Conservation (phyloP, 2,888 invertebrate genomes). For the Amiota minor region DNA sequence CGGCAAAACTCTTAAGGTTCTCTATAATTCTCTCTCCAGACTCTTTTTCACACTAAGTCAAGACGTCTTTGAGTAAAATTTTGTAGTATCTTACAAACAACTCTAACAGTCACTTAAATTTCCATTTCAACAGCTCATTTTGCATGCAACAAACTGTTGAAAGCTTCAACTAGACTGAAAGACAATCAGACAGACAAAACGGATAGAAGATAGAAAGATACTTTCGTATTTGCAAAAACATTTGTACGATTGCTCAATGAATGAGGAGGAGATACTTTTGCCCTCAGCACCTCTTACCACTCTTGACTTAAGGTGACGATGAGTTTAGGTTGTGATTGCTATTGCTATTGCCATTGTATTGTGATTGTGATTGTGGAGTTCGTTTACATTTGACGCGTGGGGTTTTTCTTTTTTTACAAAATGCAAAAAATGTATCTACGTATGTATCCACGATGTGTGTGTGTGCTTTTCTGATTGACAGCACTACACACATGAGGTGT, state of each 20-base stretch:
- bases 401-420: neutral
- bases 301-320: constrained; percentile 37
- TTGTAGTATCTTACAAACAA: constrained; percentile 43
- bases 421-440: neutral
- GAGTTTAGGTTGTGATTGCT: constrained; percentile 2
- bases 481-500: neutral
- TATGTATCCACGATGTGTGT: neutral
- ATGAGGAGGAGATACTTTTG: neutral
- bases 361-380: neutral
- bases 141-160: constrained; percentile 58
- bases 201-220: neutral
- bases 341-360: neutral
- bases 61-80: constrained; percentile 38
- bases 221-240: constrained; percentile 24
- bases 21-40: too few relatives aligned
- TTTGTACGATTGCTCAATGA: constrained; percentile 18
- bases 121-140: constrained; percentile 69
- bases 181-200: neutral
- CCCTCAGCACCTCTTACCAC: neutral
- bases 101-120: constrained; percentile 62
- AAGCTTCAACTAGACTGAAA: constrained; percentile 29
- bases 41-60: too few relatives aligned
- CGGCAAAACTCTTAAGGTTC: too few relatives aligned
- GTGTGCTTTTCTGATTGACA: constrained; percentile 6
- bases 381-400: constrained; percentile 18